phyloP scores from a whole-genome alignment of 2,113 vertebrate genomes.

The Oryzias celebensis region DNA sequence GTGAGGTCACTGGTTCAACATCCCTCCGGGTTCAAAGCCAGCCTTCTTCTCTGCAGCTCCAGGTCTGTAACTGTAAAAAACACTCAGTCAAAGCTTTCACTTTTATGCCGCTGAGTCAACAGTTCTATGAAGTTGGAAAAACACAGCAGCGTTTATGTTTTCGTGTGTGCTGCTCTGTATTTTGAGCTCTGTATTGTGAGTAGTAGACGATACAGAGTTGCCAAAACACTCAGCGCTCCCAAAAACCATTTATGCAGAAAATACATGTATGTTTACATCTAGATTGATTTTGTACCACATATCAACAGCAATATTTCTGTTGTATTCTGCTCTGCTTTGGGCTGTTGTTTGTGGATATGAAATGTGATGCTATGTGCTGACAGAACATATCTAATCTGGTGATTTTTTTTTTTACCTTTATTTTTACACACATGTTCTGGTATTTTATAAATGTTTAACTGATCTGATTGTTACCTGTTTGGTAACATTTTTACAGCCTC shows the following conservation, averaged over 20 bases:
- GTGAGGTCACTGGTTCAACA: slow-evolving; percentile 73
- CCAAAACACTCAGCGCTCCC: too few species aligned
- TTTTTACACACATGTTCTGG: too few species aligned
- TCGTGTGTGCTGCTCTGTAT: background rate
- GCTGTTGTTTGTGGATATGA: too few species aligned
- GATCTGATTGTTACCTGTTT: too few species aligned
- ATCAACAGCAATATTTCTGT: too few species aligned
- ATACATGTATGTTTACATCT: background rate
- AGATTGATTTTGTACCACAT: background rate
- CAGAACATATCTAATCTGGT: too few species aligned
- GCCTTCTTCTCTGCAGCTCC: slow-evolving; percentile 22
- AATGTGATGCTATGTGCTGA: too few species aligned
- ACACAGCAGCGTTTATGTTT: background rate
- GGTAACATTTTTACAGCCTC: too few species aligned
- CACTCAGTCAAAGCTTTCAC: slow-evolving; percentile 40
- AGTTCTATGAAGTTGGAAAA: slow-evolving; percentile 26
- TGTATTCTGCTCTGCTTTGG: too few species aligned
- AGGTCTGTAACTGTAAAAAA: slow-evolving; percentile 20
- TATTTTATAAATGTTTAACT: too few species aligned
- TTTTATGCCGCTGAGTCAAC: slow-evolving; percentile 54
- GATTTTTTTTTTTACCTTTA: too few species aligned
- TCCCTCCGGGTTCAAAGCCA: slow-evolving; percentile 59
- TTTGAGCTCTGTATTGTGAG: background rate
- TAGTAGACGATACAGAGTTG: background rate
- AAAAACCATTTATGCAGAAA: too few species aligned